Percentiles rank a stretch among this genome's conserved stretches.
These are phyloP conservation scores for Muraenolepis orangiensis DNA, from an alignment of 2,797 vertebrate genomes.

Conservation along the genomic window DNA sequence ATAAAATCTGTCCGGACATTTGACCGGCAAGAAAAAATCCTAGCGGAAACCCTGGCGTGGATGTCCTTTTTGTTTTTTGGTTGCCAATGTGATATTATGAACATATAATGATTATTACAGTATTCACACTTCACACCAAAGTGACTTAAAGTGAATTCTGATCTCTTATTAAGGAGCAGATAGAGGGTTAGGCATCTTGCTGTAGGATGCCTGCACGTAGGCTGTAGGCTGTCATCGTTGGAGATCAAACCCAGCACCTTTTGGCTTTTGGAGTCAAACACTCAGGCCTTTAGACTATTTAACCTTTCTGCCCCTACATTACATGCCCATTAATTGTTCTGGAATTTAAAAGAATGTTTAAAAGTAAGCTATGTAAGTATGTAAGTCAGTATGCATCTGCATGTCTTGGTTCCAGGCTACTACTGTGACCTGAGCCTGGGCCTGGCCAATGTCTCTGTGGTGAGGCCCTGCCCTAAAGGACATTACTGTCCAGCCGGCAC, in stretches of 20 bases:
- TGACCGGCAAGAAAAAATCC: too few species aligned
- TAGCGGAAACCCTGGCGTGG: too few species aligned
- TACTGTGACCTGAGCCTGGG: slow-evolving; percentile 79
- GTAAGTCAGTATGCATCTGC: neutral
- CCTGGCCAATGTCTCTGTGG: slow-evolving; percentile 66
- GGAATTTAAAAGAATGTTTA: neutral
- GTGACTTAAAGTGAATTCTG: neutral
- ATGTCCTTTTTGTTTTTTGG: neutral
- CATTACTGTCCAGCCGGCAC: slow-evolving; percentile 88
- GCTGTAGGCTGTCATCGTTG: neutral
- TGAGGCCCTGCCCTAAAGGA: slow-evolving; percentile 80
- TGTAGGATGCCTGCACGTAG: neutral
- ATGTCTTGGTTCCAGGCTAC: slow-evolving; percentile 70
- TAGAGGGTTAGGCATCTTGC: neutral
- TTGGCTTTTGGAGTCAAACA: neutral
- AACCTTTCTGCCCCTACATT: neutral
- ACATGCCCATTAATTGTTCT: neutral
- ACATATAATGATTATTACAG: too few species aligned
- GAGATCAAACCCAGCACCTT: neutral
- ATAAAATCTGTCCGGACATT: too few species aligned
- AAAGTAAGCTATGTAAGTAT: too few species aligned
- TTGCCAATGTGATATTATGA: neutral
- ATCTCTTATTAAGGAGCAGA: neutral
- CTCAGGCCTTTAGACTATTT: neutral
- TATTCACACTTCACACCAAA: neutral